Base-by-base conservation (phyloP, 2,113 vertebrate species). In the Silurus asotus region DNA sequence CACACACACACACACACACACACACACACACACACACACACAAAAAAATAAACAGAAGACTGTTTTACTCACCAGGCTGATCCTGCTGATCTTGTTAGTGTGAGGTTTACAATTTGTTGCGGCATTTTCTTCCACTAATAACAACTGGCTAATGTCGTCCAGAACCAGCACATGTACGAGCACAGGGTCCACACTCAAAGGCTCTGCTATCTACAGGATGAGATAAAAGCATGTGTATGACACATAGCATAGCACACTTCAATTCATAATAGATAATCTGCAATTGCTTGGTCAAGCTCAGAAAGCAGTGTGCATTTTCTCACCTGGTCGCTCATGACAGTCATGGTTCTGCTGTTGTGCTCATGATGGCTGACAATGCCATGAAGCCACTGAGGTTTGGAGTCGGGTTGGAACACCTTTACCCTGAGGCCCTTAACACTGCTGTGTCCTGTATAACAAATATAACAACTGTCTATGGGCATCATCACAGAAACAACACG, bases 131-230 rank as follows among this genome's bases (percentile, higher is more conserved):
- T 95, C 95, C 94, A 95, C 96, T 93, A 96, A 92, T 90, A 96
- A 93, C 92, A 95, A 96, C 89, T 96, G 95, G 94, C 95, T 94
- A 90, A 96, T 95, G 92, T 96, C 96, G 93, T 97, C 96, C 92
- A 97, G 94, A 94, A 96, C 96, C 93, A 95, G 95, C 95, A 97
- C 96, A 94, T 97, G 96, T 94, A 96, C 95, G 93, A 96, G 96
- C 92, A 95, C 96, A 84, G 96, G 96, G 93, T 97, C 96, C 90
- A 97, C 95, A 95, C 95, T 96, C 93, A 96, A 94, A 93, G 96
- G 95, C 92, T 97, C 96, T 93, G 95, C 94, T 89, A 96, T 95
- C 96, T 97, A 93, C 88, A 62, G 86, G 91, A 65, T 37, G 70
- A 84, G 4, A 84, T 37, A 59, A 9, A 3, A n/a, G 19, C 8